A percentile compares a stretch with the other conserved stretches of the same genome.
Evolutionary conservation across 2,888 invertebrate species (phyloP).

Genomic region (Eupithecia centaureata): DNA sequence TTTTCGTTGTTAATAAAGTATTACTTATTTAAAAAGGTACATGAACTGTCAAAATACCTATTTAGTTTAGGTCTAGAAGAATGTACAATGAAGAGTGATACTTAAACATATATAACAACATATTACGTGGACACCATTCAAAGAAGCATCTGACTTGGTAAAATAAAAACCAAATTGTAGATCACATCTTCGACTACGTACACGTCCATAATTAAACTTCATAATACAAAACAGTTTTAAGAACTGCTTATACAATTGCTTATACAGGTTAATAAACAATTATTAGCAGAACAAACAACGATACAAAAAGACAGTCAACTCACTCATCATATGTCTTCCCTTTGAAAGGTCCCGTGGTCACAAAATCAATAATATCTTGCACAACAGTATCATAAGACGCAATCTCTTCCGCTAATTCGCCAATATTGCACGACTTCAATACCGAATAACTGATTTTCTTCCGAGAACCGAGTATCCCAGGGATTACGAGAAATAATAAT

Average conservation of each 20-base stretch:
- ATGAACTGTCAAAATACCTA: background rate
- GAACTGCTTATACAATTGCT: background rate
- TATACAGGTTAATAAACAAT: background rate
- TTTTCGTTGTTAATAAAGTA: no score
- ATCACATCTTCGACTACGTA: no score
- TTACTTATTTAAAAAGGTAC: no score
- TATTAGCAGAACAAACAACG: background rate
- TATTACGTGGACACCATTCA: background rate
- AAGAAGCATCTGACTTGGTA: background rate
- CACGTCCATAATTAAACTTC: background rate
- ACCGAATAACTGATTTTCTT: conserved; percentile 33
- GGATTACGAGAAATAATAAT: conserved; percentile 25
- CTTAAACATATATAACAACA: no score
- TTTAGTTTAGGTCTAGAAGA: background rate
- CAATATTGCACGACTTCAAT: conserved; percentile 54
- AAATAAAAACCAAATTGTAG: no score
- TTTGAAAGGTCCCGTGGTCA: conserved; percentile 78
- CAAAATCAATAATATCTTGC: conserved; percentile 77
- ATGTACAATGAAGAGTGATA: no score
- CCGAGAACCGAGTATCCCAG: conserved; percentile 25
- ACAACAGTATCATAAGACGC: conserved; percentile 81
- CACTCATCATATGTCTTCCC: conserved; percentile 83
- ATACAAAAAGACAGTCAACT: conserved; percentile 55
- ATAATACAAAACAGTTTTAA: background rate
- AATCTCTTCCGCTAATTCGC: conserved; percentile 81